These are phyloP conservation scores for Cossypha polioptera DNA, from an alignment of 2,797 vertebrate species.

Conservation along the genomic window DNA sequence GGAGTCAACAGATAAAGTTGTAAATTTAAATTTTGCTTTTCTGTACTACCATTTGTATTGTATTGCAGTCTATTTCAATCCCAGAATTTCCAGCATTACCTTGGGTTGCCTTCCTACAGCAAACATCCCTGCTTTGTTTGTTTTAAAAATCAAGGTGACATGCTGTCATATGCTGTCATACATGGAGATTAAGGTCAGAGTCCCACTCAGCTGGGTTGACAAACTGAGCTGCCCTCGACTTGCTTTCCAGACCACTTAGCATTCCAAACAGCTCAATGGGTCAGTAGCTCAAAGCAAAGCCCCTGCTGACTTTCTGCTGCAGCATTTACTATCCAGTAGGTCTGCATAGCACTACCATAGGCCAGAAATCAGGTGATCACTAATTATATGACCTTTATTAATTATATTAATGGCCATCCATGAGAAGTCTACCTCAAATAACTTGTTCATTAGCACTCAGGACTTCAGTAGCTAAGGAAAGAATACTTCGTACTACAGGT, in stretches of 20 bases:
- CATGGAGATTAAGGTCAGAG: not conserved
- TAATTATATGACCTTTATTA: not conserved
- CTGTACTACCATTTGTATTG: not conserved
- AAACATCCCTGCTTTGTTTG: not conserved
- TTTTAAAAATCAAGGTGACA: not conserved
- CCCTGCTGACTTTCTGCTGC: not conserved
- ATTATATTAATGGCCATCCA: not conserved
- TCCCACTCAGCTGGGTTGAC: not conserved
- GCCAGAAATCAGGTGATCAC: not conserved
- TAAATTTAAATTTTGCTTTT: not conserved
- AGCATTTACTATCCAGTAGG: not conserved
- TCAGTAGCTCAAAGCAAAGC: not conserved
- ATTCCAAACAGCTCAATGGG: not conserved
- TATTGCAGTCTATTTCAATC: not conserved
- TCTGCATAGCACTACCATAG: fast-evolving
- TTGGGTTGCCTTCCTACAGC: not conserved
- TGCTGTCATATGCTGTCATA: not conserved
- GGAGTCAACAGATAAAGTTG: not conserved
- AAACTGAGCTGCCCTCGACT: not conserved
- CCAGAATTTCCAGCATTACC: not conserved
- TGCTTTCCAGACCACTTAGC: not conserved
- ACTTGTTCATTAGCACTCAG: not conserved
- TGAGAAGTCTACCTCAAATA: not conserved
- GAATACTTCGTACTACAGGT: not conserved
- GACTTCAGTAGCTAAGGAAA: not conserved